Base-by-base conservation (phyloP, 2,797 vertebrate genomes). In the Pyrocephalus nanus region DNA sequence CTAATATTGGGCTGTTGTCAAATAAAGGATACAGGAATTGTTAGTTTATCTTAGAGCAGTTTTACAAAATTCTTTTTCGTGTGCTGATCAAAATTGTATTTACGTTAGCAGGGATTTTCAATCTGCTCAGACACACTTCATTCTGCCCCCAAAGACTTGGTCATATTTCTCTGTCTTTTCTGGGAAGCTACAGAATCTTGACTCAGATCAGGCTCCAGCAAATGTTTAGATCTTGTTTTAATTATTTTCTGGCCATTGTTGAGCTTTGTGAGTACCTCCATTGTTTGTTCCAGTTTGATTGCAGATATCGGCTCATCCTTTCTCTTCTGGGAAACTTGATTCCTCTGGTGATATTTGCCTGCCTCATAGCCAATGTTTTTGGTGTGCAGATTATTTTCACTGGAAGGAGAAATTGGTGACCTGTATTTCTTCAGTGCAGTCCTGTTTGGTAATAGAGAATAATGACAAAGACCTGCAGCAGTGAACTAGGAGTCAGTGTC, bases 171-270 rank as follows among this genome's bases (percentile, higher is more conserved):
- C 75, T 96, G 11, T 67, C 82, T 95, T 83, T 93, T 90, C 93
- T 95, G 87, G 54, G 73, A 96, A 92, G 36, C 34, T 47, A 40
- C 0, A 0, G 58, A 71, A 83, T 95, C 91, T 95, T 91, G 79
- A 91, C 69, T 90, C 42, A 1, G 22, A 91, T 90, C 54, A 18
- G 10, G 62, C 40, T 95, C 90, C 90, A 96, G 47, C 72, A 62
- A 75, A 55, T 91, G 90, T 90, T 90, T 75, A 86, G 50, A 20
- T 62, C 93, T 95, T 96, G 92, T 92, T 96, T 91, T 90, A 88
- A 95, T 96, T 95, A 92, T 94, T 88, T 95, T 93, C 86, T 96
- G 95, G 94, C 94, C 47, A 43, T 81, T 90, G 50, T 16, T 81
- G 79, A 42, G 32, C 36, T 91, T 64, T 91, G 22, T 90, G 88